A percentile compares a stretch with the other conserved stretches of the same genome.
Evolutionary conservation across 2,797 vertebrate genomes (phyloP).

Genomic region (Salmo trutta): DNA sequence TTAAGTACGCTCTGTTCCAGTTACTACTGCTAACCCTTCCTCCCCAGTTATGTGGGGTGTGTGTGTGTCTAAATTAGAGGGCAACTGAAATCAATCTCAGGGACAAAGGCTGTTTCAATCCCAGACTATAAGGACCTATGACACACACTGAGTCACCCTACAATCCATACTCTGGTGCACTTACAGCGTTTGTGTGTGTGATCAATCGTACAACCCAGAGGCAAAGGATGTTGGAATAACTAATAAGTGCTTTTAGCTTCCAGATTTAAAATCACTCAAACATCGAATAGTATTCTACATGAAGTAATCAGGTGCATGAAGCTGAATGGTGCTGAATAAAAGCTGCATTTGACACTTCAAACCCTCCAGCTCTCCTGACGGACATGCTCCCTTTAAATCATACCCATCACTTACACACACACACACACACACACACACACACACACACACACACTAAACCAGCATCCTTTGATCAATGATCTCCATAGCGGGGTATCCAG

Average conservation of each 20-base stretch:
- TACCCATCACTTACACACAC: not conserved
- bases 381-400: conserved; percentile 2
- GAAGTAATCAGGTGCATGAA: not conserved
- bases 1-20: too few species aligned
- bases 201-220: not conserved
- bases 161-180: not conserved
- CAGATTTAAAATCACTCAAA: not conserved
- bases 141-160: not conserved
- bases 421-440: too few species aligned
- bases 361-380: not conserved
- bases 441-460: not conserved
- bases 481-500: not conserved
- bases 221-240: not conserved
- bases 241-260: not conserved
- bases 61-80: not conserved
- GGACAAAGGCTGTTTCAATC: not conserved
- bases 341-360: not conserved
- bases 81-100: not conserved
- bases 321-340: too few species aligned
- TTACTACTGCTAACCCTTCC: too few species aligned
- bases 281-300: not conserved
- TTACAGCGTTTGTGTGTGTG: not conserved
- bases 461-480: conserved; percentile 5
- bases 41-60: too few species aligned
- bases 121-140: not conserved